Base-by-base conservation (phyloP, 1,140 invertebrate genomes). In the Ctenoplectra terminalis region DNA sequence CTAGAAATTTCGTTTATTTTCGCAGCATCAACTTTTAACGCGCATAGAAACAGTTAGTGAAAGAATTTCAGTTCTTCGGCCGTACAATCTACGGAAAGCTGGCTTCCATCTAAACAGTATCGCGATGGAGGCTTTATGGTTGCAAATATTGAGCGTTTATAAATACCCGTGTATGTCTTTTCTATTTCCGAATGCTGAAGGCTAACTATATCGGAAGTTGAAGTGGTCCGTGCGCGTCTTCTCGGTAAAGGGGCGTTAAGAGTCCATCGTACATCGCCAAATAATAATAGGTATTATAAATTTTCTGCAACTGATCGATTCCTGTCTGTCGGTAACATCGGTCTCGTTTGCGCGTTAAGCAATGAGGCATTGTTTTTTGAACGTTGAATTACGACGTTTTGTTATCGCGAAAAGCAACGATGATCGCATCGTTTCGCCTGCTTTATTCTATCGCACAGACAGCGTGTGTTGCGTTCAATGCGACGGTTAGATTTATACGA, bases 141-240 rank as follows among this genome's bases (percentile, higher is more conserved):
- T 52, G 48, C 69, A 50, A 79, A 63, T 61, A 79, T 73, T 48
- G 31, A 40, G 46, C 50, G 58, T 40, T 63, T 61, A 79, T 79
- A 72, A 79, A 79, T 79, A 72, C 5, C 63, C 0, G 23, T 61
- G 67, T 56, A 79, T 71, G 43, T 72, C 76, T 79, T 71, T 79
- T 72, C 67, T 79, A 79, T 79, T 79, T 79, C 76, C 43, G 56
- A 79, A 29, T 72, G 13, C 26, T 31, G 76, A 72, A 79, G 64
- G 75, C 67, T 79, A 61, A 61, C 76, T 79, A 79, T 71, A 78
- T 79, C 66, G 23, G 66, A 70, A 60, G 54, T 71, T 29, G 15
- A 50, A 79, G 37, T 72, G 54, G 56, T 40, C 15, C 46, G 66
- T 8, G 31, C 67, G 20, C 67, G 20, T 40, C n/a, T 73, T 73